Conservation (phyloP, 2,888 invertebrate genomes). For the Candidula unifasciata region DNA sequence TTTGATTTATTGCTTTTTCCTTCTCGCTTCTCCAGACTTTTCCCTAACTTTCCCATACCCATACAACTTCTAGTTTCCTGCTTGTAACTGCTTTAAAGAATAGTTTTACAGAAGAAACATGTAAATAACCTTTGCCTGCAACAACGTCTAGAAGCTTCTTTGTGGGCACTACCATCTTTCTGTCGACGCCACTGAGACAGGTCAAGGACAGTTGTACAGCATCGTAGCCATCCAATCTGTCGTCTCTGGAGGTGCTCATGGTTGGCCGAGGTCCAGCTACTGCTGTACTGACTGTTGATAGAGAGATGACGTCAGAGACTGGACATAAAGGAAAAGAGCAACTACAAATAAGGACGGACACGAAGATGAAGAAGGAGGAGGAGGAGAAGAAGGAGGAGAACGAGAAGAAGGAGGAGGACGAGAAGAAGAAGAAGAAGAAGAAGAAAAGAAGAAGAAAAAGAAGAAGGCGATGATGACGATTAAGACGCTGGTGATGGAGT, state of each 20-base stretch:
- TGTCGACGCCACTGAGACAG: conserved; percentile 40
- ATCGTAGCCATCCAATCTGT: conserved; percentile 6
- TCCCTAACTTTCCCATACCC: neutral
- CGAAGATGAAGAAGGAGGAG: neutral
- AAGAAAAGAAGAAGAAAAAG: too few species aligned
- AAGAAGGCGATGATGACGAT: too few species aligned
- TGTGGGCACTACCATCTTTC: neutral
- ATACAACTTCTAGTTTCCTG: too few species aligned
- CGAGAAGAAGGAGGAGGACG: too few species aligned
- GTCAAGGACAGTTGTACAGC: conserved; percentile 37
- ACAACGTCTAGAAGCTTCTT: neutral
- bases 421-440: too few species aligned
- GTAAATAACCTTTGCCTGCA: neutral
- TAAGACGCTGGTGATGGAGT: too few species aligned
- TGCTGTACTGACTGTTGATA: neutral
- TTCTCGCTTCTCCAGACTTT: neutral
- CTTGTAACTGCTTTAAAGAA: too few species aligned
- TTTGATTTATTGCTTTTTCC: too few species aligned
- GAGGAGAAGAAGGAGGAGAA: too few species aligned
- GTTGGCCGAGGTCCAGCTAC: neutral
- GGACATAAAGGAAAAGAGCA: too few species aligned
- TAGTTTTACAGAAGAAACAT: neutral
- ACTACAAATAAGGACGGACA: neutral
- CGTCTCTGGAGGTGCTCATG: neutral
- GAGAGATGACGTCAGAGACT: neutral